phyloP scores from a whole-genome alignment of 1,140 invertebrate species.

The Danaus melanippus region DNA sequence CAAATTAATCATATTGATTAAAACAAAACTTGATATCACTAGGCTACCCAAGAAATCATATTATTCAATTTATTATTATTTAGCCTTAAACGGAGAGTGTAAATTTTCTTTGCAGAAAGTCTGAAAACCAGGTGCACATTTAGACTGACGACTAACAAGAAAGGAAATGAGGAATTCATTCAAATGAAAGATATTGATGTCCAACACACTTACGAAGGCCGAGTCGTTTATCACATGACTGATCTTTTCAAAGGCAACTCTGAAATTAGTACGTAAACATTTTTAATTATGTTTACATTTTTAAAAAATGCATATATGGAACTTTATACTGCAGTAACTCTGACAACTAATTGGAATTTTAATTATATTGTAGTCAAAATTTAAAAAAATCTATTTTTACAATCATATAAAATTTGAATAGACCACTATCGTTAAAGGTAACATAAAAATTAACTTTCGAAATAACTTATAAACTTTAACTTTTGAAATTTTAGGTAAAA shows the following conservation, averaged over 20 bases:
- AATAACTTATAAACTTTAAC: slow-evolving; percentile 9
- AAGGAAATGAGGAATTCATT: slow-evolving; percentile 24
- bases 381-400: too few species aligned
- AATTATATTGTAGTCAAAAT: too few species aligned
- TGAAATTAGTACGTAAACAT: slow-evolving; percentile 36
- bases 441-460: slow-evolving; percentile 2
- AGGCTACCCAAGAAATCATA: too few species aligned
- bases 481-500: slow-evolving; percentile 32
- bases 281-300: too few species aligned
- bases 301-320: too few species aligned
- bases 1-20: too few species aligned
- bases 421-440: too few species aligned
- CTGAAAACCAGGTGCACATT: slow-evolving; percentile 25
- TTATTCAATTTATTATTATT: too few species aligned
- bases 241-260: slow-evolving; percentile 40
- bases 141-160: slow-evolving; percentile 20
- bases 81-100: background rate
- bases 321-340: too few species aligned
- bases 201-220: slow-evolving; percentile 33
- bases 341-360: too few species aligned
- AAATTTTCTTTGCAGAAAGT: slow-evolving; percentile 31
- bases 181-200: slow-evolving; percentile 25
- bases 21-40: too few species aligned
- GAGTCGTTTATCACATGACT: slow-evolving; percentile 34
- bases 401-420: too few species aligned